A percentile compares a stretch with the other conserved stretches of the same genome.
Evolutionary conservation across 2,888 invertebrate species (phyloP).

Genomic region (Spodoptera exigua): DNA sequence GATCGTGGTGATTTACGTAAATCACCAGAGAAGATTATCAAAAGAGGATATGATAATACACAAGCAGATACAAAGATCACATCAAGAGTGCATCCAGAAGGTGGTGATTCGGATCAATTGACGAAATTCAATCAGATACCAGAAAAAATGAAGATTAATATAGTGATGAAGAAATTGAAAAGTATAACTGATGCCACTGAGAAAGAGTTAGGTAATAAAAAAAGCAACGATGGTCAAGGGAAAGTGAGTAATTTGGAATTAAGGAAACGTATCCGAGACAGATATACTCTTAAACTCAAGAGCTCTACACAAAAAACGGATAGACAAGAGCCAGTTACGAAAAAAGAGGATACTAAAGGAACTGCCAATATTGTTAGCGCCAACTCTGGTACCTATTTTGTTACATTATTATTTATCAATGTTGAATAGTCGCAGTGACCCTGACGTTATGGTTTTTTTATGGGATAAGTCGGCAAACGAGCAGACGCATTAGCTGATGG

Average conservation of each 20-base stretch:
- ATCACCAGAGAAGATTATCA: neutral
- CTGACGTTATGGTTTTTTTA: too few relatives aligned
- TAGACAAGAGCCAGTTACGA: neutral
- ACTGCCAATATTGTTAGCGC: neutral
- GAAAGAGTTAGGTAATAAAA: conserved; percentile 38
- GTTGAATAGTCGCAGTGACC: too few relatives aligned
- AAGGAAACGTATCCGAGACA: conserved; percentile 47
- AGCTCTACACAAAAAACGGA: conserved; percentile 13
- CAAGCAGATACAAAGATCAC: conserved; percentile 17
- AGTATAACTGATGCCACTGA: conserved; percentile 17
- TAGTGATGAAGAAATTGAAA: conserved; percentile 17
- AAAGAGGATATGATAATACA: conserved; percentile 16
- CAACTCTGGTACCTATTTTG: conserved; percentile 12
- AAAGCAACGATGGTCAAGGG: neutral
- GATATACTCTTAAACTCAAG: conserved; percentile 42
- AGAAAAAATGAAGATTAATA: conserved; percentile 9
- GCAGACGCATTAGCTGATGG: too few relatives aligned
- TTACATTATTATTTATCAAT: too few relatives aligned
- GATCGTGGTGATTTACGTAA: conserved; percentile 59
- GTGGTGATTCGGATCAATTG: conserved; percentile 56
- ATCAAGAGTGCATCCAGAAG: conserved; percentile 51
- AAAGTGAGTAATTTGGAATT: conserved; percentile 10
- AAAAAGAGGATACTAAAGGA: conserved; percentile 9
- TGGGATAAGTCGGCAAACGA: too few relatives aligned
- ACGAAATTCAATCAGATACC: conserved; percentile 10